A percentile compares a stretch with the other conserved stretches of the same genome.
Evolutionary conservation across 1,140 invertebrate genomes (phyloP).

Genomic region (Nymphalis io): DNA sequence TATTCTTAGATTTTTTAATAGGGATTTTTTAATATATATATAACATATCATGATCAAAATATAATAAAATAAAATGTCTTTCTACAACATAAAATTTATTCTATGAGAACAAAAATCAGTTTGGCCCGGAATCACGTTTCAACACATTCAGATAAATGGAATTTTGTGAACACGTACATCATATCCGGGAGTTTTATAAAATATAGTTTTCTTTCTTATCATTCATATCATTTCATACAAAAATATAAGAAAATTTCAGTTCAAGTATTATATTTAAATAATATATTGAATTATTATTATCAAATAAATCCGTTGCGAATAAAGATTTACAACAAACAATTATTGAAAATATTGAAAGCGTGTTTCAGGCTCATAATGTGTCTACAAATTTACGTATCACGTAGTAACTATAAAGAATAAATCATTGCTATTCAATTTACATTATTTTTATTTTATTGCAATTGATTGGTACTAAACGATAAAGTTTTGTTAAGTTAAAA

Average conservation of each 20-base stretch:
- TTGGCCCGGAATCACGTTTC: conserved; percentile 23
- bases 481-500: too few species aligned
- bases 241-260: neutral
- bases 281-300: too few species aligned
- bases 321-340: too few species aligned
- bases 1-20: too few species aligned
- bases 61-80: conserved; percentile 7
- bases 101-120: conserved; percentile 28
- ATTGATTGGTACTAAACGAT: too few species aligned
- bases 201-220: conserved; percentile 25
- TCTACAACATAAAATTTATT: conserved; percentile 23
- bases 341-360: too few species aligned
- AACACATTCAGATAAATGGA: conserved; percentile 32
- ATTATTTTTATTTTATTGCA: too few species aligned
- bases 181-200: conserved; percentile 27
- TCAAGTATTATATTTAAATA: too few species aligned
- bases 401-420: too few species aligned
- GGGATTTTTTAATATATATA: too few species aligned
- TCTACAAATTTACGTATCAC: neutral
- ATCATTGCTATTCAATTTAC: too few species aligned
- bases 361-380: neutral
- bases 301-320: too few species aligned
- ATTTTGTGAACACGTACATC: conserved; percentile 30
- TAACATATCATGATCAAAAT: neutral
- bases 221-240: conserved; percentile 12